Evolutionary conservation across 2,888 invertebrate species (phyloP).

Genomic region (Leptopilina drosophilae): DNA sequence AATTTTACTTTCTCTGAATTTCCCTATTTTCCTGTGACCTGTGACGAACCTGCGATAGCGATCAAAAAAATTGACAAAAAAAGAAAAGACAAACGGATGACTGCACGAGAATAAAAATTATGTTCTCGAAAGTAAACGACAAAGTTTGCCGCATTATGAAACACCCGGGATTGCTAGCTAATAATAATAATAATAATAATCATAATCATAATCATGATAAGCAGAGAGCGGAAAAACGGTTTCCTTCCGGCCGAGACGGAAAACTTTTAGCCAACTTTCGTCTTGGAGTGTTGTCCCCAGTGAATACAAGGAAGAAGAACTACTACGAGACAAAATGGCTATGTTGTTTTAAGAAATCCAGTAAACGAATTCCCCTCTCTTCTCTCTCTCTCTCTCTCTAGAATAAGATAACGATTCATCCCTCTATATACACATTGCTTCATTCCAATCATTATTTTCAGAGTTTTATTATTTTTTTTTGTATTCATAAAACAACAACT

Average conservation of each 20-base stretch:
- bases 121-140: conserved; percentile 18
- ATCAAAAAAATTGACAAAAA: no score
- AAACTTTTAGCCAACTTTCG: conserved; percentile 52
- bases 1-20: no score
- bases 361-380: conserved; percentile 20
- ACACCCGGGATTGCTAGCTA: conserved; percentile 49
- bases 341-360: conserved; percentile 42
- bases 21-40: no score
- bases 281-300: conserved; percentile 37
- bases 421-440: conserved; percentile 46
- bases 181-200: conserved; percentile 58
- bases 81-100: neutral
- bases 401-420: conserved; percentile 32
- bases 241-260: conserved; percentile 45
- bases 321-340: conserved; percentile 40
- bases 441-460: conserved; percentile 22
- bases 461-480: neutral
- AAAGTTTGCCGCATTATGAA: conserved; percentile 52
- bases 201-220: conserved; percentile 61
- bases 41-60: no score
- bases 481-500: neutral
- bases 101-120: neutral
- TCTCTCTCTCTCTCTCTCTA: no score
- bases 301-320: conserved; percentile 40
- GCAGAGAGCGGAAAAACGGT: conserved; percentile 57